Conservation (phyloP, 1,140 invertebrate genomes). For the Heliconius himera region DNA sequence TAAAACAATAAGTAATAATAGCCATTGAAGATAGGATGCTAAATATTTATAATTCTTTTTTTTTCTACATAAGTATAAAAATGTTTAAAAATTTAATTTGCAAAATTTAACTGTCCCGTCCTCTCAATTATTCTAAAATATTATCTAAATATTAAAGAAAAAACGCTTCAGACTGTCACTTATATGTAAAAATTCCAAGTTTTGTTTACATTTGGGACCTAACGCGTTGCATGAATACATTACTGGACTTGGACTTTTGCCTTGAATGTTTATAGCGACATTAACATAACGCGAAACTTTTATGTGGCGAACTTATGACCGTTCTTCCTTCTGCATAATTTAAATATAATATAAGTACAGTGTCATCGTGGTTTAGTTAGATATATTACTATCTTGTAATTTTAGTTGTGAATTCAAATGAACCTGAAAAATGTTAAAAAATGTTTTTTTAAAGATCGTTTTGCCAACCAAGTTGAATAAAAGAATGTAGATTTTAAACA, state of each 20-base stretch:
- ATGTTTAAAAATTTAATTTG: too few relatives aligned
- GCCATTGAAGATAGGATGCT: too few relatives aligned
- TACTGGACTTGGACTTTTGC: slow-evolving; percentile 53
- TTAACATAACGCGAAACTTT: slow-evolving; percentile 35
- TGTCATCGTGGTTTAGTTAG: neutral
- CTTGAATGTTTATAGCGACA: slow-evolving; percentile 59
- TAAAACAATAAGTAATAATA: too few relatives aligned
- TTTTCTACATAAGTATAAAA: too few relatives aligned
- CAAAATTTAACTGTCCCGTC: neutral
- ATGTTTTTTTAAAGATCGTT: too few relatives aligned
- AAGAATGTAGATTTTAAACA: too few relatives aligned
- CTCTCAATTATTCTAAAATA: neutral
- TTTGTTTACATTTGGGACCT: slow-evolving; percentile 53
- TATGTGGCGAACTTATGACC: neutral
- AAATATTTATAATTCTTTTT: too few relatives aligned
- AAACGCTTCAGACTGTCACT: slow-evolving; percentile 27
- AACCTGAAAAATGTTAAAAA: too few relatives aligned
- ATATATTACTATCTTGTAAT: neutral
- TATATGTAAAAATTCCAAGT: neutral
- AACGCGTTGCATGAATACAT: slow-evolving; percentile 53
- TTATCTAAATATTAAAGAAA: neutral
- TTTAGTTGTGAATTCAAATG: too few relatives aligned
- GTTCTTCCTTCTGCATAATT: neutral
- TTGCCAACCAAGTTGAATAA: too few relatives aligned
- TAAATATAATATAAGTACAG: neutral